These are phyloP conservation scores for Melanerpes formicivorus DNA, from an alignment of 2,113 vertebrate species.

Conservation along the genomic window DNA sequence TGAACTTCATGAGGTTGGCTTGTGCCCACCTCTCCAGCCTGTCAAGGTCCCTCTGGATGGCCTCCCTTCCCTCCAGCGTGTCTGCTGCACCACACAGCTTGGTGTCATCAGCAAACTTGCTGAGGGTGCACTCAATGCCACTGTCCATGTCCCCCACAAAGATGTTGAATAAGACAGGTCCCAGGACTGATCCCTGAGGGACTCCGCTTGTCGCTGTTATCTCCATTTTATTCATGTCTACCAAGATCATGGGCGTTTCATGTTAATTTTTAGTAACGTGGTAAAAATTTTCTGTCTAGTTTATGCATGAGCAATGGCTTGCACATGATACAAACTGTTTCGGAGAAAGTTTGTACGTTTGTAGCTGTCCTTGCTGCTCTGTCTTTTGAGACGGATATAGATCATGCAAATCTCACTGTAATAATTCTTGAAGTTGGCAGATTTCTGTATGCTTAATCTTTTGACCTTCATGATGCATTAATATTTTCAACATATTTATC, in stretches of 20 bases:
- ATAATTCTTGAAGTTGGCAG: constrained; percentile 1
- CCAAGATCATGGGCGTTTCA: not conserved
- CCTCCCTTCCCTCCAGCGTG: too few relatives aligned
- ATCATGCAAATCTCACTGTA: not conserved
- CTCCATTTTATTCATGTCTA: not conserved
- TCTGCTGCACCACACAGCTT: too few relatives aligned
- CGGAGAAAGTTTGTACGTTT: not conserved
- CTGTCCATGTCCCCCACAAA: too few relatives aligned
- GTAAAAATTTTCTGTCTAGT: not conserved
- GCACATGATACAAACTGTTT: not conserved
- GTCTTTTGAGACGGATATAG: not conserved
- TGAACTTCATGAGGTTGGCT: too few relatives aligned
- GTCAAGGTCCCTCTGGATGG: too few relatives aligned
- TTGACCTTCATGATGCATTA: not conserved
- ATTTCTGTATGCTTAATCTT: constrained; percentile 5
- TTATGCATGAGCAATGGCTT: not conserved
- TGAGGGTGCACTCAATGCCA: too few relatives aligned
- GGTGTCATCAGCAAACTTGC: too few relatives aligned
- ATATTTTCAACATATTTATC: constrained; percentile 54
- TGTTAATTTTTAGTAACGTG: not conserved
- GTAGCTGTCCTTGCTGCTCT: not conserved
- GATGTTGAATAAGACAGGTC: too few relatives aligned
- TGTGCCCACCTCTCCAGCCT: too few relatives aligned
- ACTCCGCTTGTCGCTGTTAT: too few relatives aligned
- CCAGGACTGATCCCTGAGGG: too few relatives aligned